Base-by-base conservation (phyloP, 2,888 invertebrate genomes). In the Andrena haemorrhoa region DNA sequence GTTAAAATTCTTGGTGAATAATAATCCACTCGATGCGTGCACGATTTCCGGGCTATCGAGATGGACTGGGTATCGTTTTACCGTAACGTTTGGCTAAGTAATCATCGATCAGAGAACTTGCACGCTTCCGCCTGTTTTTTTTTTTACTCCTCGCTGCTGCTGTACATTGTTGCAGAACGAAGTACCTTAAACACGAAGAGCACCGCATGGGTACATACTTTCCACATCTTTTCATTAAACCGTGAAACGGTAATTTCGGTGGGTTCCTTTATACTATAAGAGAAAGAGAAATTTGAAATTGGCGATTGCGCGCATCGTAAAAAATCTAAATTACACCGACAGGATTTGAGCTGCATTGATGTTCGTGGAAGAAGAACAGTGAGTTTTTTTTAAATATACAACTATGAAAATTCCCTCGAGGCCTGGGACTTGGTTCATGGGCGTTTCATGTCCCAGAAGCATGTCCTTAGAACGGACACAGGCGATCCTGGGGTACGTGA, bases 1-100 rank as follows among this genome's bases (percentile, higher is more conserved):
- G 87, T 89, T 90, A 87, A 86, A 87, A 89, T 89, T 89, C 86
- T 79, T 73, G 53, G 16, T 47, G 56, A 76, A 81, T 80, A 79
- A 83, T 83, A 81, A 83, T 69, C 75, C 66, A 29, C 12, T 26
- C 10, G 58, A 53, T 74, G 74, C 51, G 49, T 74, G 60, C 66
- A 63, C 64, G 75, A 87, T 87, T 87, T 86, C 74, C 78, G 79
- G 71, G 64, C 61, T 41, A 84, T 81, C 83, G 79, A 71, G 75
- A 66, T 72, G 71, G 68, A 58, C 86, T 74, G 76, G 81, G 72
- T 63, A 84, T 80, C 72, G 41, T 61, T 70, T 53, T 49, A 75
- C 41, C 41, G 79, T 74, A 82, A 73, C 79, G 53, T 64, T 41
- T 29, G 60, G n/a, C 78, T 41, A 65, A 85, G 53, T 20, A 70